Evolutionary conservation across 1,140 invertebrate species (phyloP), one percentile per base, ranked within the genome.

Genomic region (Theocolax elegans): DNA sequence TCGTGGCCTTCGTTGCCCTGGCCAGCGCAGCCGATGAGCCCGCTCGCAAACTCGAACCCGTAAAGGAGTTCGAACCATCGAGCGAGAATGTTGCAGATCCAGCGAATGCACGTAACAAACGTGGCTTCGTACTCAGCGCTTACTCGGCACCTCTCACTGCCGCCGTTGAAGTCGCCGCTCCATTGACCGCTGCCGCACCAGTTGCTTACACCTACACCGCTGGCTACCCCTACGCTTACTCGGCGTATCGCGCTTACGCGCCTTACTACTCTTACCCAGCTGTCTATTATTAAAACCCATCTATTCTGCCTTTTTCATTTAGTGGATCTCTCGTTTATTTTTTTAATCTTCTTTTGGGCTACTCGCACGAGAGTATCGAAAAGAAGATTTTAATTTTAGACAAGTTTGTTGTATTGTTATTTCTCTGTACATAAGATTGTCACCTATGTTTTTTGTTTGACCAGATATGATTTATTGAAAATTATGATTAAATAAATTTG

Each of bases 261-360:
- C 48, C 58, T 0, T 69, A 69, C 67, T 69, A 69, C 59, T 23
- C 48, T 21, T 54, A 63, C 67, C 67, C 66, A 6, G 31, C 49
- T 19, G 44, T 63, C 44, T 67, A 72, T 59, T 40, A 62, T 49
- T 72, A 49, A 68, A 9, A 4, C 4, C 17, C 6, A n/a, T n/a
- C 7, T 6, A 7, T 38, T 38, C 12, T 38, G 12, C 6, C 12
- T 38, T 38, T 38, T 38, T 38, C n/a, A n/a, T n/a, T n/a, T n/a
- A n/a, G n/a, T n/a, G n/a, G n/a, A n/a, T n/a, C n/a, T n/a, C n/a
- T n/a, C n/a, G n/a, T n/a, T n/a, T n/a, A n/a, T n/a, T n/a, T n/a
- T n/a, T n/a, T n/a, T n/a, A n/a, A n/a, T n/a, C n/a, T n/a, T n/a
- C n/a, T n/a, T n/a, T n/a, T n/a, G n/a, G n/a, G n/a, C n/a, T n/a